Base-by-base conservation (phyloP, 1,140 invertebrate genomes). In the Periplaneta americana region DNA sequence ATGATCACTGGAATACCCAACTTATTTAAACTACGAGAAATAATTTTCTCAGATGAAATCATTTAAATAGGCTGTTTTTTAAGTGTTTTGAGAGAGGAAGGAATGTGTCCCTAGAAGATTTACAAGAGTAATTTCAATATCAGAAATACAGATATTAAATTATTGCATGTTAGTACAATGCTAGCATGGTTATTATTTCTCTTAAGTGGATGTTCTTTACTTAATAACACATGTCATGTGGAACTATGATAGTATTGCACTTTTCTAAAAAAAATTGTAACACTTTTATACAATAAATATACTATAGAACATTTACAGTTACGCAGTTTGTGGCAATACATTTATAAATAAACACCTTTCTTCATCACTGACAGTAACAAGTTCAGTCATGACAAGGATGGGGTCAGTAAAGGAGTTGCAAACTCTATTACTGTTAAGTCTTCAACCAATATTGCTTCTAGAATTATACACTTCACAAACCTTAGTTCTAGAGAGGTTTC, bases 381-480 rank as follows among this genome's bases (percentile, higher is more conserved):
- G 34, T 36, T 78, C 36, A 36, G 34, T 78, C 35, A 39, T 34
- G 18, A 36, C 28, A 36, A 78, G 1, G 76, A 78, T 78, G 35
- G 22, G 34, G 32, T 36, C 17, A 76, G n/a, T 0, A 37, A 34
- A 78, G 34, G 34, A 35, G 34, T 9, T 5, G n/a, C 13, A 78
- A 36, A 36, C 33, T 36, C 33, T 34, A 18, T 36, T 18, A 78
- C 33, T 34, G 18, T 36, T 18, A 78, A 36, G 15, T 36, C 34
- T 36, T 78, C 36, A 34, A 34, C 33, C 76, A 15, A 28, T 78
- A 78, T 78, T 78, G 76, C 76, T 78, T 78, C 76, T 78, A 78
- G 76, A 78, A 39, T 78, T 36, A 78, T 66, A n/a, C 76, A 78
- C 76, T 78, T 36, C n/a, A 22, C 76, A 39, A 34, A 78, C 13